Percentiles rank a stretch among this genome's conserved stretches.
Evolutionary conservation across 2,888 invertebrate species (phyloP).

Genomic region (Scaeva pyrastri): DNA sequence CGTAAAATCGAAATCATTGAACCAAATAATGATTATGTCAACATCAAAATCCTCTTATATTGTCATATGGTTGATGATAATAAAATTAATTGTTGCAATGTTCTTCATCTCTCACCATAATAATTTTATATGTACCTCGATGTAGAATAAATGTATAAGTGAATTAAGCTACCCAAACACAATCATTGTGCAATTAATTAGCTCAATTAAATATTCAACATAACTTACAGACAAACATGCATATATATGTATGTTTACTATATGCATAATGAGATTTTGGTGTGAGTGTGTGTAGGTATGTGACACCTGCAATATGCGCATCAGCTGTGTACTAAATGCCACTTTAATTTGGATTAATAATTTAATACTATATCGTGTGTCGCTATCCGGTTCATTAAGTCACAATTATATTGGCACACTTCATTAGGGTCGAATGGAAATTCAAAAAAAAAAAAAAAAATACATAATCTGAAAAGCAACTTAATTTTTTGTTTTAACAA

Average conservation of each 20-base stretch:
- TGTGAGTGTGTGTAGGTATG: no score
- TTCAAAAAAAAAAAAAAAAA: neutral
- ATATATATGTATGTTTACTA: no score
- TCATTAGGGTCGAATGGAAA: neutral
- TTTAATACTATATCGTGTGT: conserved; percentile 36
- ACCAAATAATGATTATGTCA: conserved; percentile 16
- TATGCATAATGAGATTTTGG: no score
- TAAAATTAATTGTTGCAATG: conserved; percentile 33
- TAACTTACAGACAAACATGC: neutral
- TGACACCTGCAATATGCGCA: neutral
- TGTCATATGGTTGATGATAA: neutral
- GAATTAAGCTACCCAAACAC: conserved; percentile 49
- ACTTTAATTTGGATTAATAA: conserved; percentile 69
- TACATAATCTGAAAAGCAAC: neutral
- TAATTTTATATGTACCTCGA: no score
- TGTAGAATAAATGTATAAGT: neutral
- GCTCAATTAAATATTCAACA: conserved; percentile 58
- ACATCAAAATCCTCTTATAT: conserved; percentile 26
- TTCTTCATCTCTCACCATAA: neutral
- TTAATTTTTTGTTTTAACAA: conserved; percentile 1
- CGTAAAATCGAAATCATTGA: neutral
- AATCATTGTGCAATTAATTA: conserved; percentile 65
- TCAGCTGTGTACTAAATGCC: conserved; percentile 38
- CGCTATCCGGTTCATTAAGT: conserved; percentile 59
- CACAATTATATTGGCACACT: conserved; percentile 36